phyloP scores from a whole-genome alignment of 2,113 vertebrate genomes.

The Gulo gulo region DNA sequence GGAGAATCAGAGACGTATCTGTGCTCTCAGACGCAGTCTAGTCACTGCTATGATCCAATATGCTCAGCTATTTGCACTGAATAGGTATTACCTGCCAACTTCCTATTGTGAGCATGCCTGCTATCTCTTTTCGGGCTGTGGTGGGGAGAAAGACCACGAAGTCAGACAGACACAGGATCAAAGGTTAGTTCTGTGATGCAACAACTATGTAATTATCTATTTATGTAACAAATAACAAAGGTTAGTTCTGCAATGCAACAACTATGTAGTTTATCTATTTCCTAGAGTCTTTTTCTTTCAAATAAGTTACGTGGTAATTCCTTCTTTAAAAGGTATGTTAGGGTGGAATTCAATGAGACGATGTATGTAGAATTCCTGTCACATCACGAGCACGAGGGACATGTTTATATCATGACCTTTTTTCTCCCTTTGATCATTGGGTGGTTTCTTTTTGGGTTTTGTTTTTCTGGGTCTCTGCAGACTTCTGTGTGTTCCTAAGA shows the following conservation, averaged over 20 bases:
- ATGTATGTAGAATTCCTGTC: not conserved
- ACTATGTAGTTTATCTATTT: not conserved
- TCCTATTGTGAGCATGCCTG: not conserved
- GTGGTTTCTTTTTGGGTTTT: not conserved
- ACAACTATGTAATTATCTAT: not conserved
- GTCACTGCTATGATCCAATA: not conserved
- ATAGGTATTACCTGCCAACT: not conserved
- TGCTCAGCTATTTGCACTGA: not conserved
- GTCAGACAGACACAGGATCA: not conserved
- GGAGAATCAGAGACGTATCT: not conserved
- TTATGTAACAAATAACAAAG: not conserved
- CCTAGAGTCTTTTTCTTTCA: not conserved
- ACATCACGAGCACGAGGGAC: not conserved
- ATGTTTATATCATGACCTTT: not conserved
- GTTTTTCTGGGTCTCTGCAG: not conserved
- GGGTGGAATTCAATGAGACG: not conserved
- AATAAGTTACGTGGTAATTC: not conserved
- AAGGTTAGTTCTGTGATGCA: not conserved
- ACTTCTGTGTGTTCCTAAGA: not conserved
- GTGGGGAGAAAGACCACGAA: accelerated
- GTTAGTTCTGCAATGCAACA: not conserved
- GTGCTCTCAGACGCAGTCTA: not conserved
- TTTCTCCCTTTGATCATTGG: not conserved
- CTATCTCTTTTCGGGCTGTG: not conserved
- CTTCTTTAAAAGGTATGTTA: not conserved